Evolutionary conservation across 2,797 vertebrate genomes (phyloP), one percentile per base, ranked within the genome.

Genomic region (Chiloscyllium punctatum): DNA sequence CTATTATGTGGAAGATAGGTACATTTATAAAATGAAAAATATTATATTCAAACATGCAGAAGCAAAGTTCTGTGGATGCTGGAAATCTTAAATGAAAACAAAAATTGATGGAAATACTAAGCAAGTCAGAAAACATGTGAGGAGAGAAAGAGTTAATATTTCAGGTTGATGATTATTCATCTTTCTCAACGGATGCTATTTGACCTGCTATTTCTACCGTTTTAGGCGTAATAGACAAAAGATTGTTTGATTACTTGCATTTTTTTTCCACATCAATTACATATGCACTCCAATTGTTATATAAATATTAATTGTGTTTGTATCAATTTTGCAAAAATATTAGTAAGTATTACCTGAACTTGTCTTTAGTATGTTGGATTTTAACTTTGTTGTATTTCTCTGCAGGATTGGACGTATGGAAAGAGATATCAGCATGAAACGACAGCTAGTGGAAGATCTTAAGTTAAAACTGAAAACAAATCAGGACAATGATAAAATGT

Each of bases 401-500:
- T 77, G 33, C 51, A 99, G 98, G 97, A 96, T 97, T 82, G 98
- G 97, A 96, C 97, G 97, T 87, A 95, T 98, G 96, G 98, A 99
- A 96, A 98, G 98, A 94, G 98, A 99, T 95, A 96, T 98, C 96
- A 97, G 51, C 96, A 98, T 98, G 98, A 99, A 99, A 97, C 98
- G 98, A 96, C 98, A 98, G 97, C 97, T 99, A 96, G 98, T 99
- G 97, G 98, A 99, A 96, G 98, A 99, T 96, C 97, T 99, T 97
- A 98, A 97, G 96, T 98, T 97, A 25, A 97, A 96, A 96, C 97
- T 99, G 96, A 99, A 98, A 98, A 96, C 98, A 96, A 97, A 98
- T 96, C 98, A 98, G 97, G 98, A 98, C 96, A 98, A 98, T 96
- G 98, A 98, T 96, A 98, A 98, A 97, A 98, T 96, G 96, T 98